Percentiles rank a stretch among this genome's conserved stretches.
Evolutionary conservation across 2,888 invertebrate genomes (phyloP).

Genomic region (Neelides folsomi): DNA sequence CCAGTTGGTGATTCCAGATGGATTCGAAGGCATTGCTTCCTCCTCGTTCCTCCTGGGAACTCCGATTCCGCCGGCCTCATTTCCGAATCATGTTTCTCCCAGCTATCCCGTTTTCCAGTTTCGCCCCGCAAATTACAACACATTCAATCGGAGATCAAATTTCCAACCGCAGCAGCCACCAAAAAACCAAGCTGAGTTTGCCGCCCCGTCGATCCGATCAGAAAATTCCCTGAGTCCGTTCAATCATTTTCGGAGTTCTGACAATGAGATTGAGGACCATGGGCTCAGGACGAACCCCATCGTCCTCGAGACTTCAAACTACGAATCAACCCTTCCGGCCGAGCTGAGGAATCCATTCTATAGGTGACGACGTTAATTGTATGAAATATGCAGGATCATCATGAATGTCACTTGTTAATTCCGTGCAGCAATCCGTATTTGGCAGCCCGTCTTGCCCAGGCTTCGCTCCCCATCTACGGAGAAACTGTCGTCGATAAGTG

Average conservation of each 20-base stretch:
- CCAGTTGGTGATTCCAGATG: slow-evolving; percentile 26
- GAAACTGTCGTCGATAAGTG: slow-evolving; percentile 26
- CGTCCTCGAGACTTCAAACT: slow-evolving; percentile 19
- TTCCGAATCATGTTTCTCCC: neutral
- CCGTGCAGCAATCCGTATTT: slow-evolving; percentile 14
- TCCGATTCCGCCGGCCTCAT: slow-evolving; percentile 3
- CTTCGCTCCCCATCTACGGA: slow-evolving; percentile 27
- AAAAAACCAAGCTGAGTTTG: slow-evolving; percentile 1
- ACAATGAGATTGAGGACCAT: no score
- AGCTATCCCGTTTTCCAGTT: neutral
- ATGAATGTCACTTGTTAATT: neutral
- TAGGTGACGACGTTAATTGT: slow-evolving; percentile 14
- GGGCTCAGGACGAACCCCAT: slow-evolving; percentile 11
- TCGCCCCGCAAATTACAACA: neutral
- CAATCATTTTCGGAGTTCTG: no score
- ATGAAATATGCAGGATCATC: neutral
- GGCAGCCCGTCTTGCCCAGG: slow-evolving; percentile 26
- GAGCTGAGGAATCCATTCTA: slow-evolving; percentile 30
- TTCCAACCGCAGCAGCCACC: neutral
- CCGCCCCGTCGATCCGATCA: neutral
- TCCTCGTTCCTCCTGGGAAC: slow-evolving; percentile 12
- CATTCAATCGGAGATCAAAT: neutral
- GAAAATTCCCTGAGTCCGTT: no score
- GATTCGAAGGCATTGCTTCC: slow-evolving; percentile 24
- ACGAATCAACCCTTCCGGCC: slow-evolving; percentile 23